Evolutionary conservation across 1,140 invertebrate species (phyloP), one percentile per base, ranked within the genome.

Genomic region (Apis laboriosa): DNA sequence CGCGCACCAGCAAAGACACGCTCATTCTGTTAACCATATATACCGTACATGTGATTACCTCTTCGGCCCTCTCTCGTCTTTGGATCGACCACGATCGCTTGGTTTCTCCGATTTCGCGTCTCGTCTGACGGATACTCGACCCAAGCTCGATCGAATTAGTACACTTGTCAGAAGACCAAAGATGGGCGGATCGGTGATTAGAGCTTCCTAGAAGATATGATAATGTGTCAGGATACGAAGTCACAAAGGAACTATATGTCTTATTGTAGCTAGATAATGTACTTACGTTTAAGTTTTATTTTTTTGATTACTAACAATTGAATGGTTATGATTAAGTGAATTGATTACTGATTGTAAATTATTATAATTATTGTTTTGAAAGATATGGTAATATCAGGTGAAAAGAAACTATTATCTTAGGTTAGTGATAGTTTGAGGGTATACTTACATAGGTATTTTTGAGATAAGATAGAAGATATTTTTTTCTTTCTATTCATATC

Each of bases 11-110:
- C 74, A 49, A 60, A 78, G 77, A 77, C 74, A 68, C 67, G 73
- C 51, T 67, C 78, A 60, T 80, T 43, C 34, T 77, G 77, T 85
- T 77, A 85, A 77, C 61, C 68, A 72, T 74, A 63, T 21, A 49
- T 82, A 68, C 58, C 58, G 34, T 43, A 0, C 34, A 43, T 74
- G 55, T 51, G 85, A 83, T 85, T 56, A 75, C 24, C 64, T 49
- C 34, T 34, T 34, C 34, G 34, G 34, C 34, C 34, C 34, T 34
- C 4, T 21, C 67, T 77, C 49, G 68, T 82, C 58, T 58, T 85
- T 77, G 34, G 53, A 13, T 15, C 19, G 28, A 28, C 15, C n/a
- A n/a, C 13, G 63, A 67, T 67, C 64, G 21, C 28, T n/a, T 53
- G n/a, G 43, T 73, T 64, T 58, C 17, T 53, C 58, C 71, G 71